phyloP scores from a whole-genome alignment of 1,140 invertebrate species.

The Aphelinus certus region DNA sequence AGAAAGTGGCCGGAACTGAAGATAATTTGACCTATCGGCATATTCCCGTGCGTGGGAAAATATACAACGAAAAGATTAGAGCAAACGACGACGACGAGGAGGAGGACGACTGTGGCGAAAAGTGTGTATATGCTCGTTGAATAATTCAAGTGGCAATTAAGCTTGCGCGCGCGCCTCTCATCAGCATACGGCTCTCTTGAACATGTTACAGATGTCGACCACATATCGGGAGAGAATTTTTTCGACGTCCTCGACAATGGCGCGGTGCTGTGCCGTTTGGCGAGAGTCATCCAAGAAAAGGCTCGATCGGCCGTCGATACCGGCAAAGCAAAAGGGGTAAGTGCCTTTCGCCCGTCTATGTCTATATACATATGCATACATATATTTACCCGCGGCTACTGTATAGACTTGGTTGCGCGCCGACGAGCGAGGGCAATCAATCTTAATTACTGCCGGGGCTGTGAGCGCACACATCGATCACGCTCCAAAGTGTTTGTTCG shows the following conservation, averaged over 20 bases:
- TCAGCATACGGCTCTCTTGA: neutral
- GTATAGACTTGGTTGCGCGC: neutral
- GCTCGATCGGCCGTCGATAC: constrained; percentile 72
- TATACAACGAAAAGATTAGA: no score
- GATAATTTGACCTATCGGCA: no score
- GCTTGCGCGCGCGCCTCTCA: no score
- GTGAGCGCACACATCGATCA: neutral
- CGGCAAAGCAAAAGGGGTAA: constrained; percentile 73
- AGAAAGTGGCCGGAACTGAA: no score
- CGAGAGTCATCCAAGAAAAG: constrained; percentile 78
- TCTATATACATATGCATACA: neutral
- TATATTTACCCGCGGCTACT: neutral
- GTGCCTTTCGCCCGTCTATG: constrained; percentile 41
- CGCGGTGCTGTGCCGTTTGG: constrained; percentile 80
- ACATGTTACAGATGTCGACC: constrained; percentile 73
- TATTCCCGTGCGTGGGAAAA: no score
- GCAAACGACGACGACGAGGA: no score
- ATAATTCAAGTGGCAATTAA: neutral
- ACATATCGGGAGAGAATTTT: constrained; percentile 81
- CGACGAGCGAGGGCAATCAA: neutral
- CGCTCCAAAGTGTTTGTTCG: no score
- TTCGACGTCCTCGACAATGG: constrained; percentile 83
- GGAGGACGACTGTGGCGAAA: no score
- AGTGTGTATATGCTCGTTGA: no score
- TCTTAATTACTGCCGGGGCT: neutral